Conservation (phyloP, 2,113 vertebrate genomes). For the Ia io region DNA sequence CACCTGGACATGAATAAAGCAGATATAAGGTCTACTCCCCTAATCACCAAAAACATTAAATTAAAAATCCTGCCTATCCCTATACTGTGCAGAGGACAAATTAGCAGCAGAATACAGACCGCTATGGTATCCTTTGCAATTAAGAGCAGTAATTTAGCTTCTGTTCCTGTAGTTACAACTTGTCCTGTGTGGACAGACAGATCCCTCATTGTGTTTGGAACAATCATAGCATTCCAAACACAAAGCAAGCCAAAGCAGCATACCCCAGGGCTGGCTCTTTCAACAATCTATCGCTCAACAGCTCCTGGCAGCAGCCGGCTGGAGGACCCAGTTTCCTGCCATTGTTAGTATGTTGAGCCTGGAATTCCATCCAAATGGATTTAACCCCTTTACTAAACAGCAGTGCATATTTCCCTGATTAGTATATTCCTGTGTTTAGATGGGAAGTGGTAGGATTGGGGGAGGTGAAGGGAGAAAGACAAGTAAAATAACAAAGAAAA, state of each 20-base stretch:
- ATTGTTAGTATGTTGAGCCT: constrained; percentile 79
- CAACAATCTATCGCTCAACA: constrained; percentile 68
- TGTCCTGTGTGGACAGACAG: constrained; percentile 34
- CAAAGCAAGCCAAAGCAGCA: constrained; percentile 42
- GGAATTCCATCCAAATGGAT: constrained; percentile 86
- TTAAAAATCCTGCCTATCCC: background rate
- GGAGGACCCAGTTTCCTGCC: constrained; percentile 80
- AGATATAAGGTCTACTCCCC: background rate
- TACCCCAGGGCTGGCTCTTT: constrained; percentile 60
- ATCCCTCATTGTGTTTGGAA: constrained; percentile 58
- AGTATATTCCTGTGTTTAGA: constrained; percentile 80
- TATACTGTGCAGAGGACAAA: constrained; percentile 14
- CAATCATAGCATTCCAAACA: constrained; percentile 73
- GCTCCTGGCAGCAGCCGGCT: constrained; percentile 35
- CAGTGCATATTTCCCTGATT: constrained; percentile 81
- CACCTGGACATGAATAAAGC: background rate
- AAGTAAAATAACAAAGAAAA: constrained; percentile 50
- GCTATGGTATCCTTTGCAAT: constrained; percentile 1
- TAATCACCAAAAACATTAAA: background rate
- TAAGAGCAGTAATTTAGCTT: constrained; percentile 31
- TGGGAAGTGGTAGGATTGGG: constrained; percentile 30
- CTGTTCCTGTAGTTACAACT: constrained; percentile 67
- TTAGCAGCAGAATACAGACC: background rate
- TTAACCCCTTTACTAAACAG: constrained; percentile 81
- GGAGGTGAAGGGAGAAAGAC: constrained; percentile 50